Conservation (phyloP, 2,797 vertebrate species). For the Lepilemur septentrionalis region DNA sequence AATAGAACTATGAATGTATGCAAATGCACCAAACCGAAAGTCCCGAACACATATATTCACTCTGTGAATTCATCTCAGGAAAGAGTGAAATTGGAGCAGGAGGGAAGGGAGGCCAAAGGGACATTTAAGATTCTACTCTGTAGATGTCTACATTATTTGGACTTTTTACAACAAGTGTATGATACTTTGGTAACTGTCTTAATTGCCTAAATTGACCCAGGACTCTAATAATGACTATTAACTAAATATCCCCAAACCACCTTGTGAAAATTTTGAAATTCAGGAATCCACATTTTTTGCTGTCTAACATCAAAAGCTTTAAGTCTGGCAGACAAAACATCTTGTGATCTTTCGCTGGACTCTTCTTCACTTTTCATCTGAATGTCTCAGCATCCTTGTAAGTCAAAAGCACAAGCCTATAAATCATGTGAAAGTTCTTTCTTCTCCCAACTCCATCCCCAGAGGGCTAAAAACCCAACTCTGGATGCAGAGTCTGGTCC, state of each 20-base stretch:
- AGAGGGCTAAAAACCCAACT: not conserved
- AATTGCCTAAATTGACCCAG: not conserved
- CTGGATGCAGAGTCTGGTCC: not conserved
- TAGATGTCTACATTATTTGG: not conserved
- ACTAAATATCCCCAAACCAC: not conserved
- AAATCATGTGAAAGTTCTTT: conserved; percentile 63
- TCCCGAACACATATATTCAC: not conserved
- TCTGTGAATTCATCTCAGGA: not conserved
- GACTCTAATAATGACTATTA: not conserved
- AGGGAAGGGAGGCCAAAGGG: not conserved
- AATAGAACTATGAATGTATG: not conserved
- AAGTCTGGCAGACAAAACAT: conserved; percentile 25
- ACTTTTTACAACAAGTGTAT: not conserved
- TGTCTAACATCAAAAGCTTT: conserved; percentile 27
- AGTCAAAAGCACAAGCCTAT: conserved; percentile 42
- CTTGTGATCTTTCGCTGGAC: conserved; percentile 21
- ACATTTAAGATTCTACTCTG: not conserved
- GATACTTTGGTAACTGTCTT: not conserved
- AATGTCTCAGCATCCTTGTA: conserved; percentile 15
- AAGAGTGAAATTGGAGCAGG: not conserved
- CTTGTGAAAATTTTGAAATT: not conserved
- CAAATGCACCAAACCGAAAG: not conserved
- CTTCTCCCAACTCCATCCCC: conserved; percentile 36
- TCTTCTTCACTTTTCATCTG: conserved; percentile 52
- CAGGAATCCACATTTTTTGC: conserved; percentile 18